Percentiles rank a stretch among this genome's conserved stretches.
phyloP scores from a whole-genome alignment of 2,888 invertebrate genomes.

The Ormia ochracea region DNA sequence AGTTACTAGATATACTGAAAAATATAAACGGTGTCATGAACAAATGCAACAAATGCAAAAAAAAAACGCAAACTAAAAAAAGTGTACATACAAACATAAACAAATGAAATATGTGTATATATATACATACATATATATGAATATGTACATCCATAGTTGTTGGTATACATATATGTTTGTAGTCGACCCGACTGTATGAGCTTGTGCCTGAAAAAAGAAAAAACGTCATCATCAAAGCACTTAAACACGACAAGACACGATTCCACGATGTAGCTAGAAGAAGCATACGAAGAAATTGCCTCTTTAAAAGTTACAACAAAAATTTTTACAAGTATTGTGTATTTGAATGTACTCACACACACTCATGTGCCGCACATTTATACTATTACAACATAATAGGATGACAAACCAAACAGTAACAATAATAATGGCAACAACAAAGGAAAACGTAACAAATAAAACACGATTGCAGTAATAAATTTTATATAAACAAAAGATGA shows the following conservation, averaged over 20 bases:
- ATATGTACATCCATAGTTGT: background rate
- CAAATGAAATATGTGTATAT: no score
- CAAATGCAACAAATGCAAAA: conserved; percentile 70
- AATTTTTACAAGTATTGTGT: background rate
- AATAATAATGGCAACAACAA: conserved; percentile 29
- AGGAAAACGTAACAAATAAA: background rate
- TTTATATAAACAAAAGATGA: conserved; percentile 40
- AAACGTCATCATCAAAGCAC: conserved; percentile 56
- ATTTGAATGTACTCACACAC: background rate
- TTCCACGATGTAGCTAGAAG: conserved; percentile 19
- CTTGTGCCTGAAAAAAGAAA: background rate
- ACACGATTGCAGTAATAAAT: conserved; percentile 37
- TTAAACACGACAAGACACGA: conserved; percentile 42
- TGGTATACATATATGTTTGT: background rate
- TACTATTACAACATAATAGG: conserved; percentile 56
- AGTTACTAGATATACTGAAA: conserved; percentile 25
- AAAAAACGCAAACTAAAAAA: conserved; percentile 30
- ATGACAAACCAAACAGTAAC: conserved; percentile 47
- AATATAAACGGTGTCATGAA: conserved; percentile 72
- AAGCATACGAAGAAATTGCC: conserved; percentile 42
- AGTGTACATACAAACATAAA: conserved; percentile 3
- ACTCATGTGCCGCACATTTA: conserved; percentile 64
- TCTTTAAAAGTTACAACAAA: conserved; percentile 11
- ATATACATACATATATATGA: background rate
- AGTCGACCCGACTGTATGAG: background rate